Evolutionary conservation across 2,888 invertebrate genomes (phyloP).

Genomic region (Apotomis betuletana): DNA sequence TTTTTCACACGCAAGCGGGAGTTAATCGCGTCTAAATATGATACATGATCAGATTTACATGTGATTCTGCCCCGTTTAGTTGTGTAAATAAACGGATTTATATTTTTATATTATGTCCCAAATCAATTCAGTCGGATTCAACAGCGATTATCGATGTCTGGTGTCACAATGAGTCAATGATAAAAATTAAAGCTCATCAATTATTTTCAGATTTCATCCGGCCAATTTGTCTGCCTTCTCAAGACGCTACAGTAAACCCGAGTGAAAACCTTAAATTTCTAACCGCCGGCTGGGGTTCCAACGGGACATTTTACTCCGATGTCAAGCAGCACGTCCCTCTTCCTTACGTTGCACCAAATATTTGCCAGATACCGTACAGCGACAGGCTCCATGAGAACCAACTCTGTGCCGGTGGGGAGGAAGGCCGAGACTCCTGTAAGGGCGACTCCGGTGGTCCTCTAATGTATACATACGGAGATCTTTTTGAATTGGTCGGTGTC

Average conservation of each 20-base stretch:
- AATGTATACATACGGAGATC: slow-evolving; percentile 58
- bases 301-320: slow-evolving; percentile 58
- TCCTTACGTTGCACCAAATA: slow-evolving; percentile 46
- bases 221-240: slow-evolving; percentile 55
- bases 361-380: slow-evolving; percentile 41
- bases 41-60: too few relatives aligned
- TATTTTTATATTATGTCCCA: too few relatives aligned
- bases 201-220: slow-evolving; percentile 59
- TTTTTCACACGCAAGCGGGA: too few relatives aligned
- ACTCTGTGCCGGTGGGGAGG: slow-evolving; percentile 50
- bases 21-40: too few relatives aligned
- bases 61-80: too few relatives aligned
- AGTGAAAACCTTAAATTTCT: slow-evolving; percentile 46
- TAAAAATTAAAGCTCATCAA: neutral
- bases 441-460: slow-evolving; percentile 85
- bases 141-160: neutral
- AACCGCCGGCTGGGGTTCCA: slow-evolving; percentile 76
- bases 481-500: slow-evolving; percentile 61
- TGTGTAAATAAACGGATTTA: too few relatives aligned
- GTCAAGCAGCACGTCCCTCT: slow-evolving; percentile 52
- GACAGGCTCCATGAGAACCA: slow-evolving; percentile 43
- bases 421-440: slow-evolving; percentile 74
- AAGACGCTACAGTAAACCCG: slow-evolving; percentile 43
- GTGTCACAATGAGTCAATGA: neutral
- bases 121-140: neutral